phyloP scores from a whole-genome alignment of 2,888 invertebrate genomes.

The Lacanobia oleracea region DNA sequence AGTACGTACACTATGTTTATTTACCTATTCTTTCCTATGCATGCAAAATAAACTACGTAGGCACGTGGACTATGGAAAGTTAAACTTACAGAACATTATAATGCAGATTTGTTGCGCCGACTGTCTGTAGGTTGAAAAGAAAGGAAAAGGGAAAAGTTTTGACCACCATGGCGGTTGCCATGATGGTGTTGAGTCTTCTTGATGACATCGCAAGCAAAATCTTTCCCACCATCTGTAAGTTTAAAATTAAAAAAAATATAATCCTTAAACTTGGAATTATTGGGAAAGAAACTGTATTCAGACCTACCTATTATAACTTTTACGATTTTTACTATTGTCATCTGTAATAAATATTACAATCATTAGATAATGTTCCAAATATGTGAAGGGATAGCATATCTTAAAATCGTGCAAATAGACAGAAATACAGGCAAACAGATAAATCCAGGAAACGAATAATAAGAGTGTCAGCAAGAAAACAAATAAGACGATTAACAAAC shows the following conservation, averaged over 20 bases:
- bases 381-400: neutral
- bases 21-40: neutral
- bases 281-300: neutral
- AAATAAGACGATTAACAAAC: constrained; percentile 30
- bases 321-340: constrained; percentile 42
- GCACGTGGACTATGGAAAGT: neutral
- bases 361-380: constrained; percentile 3
- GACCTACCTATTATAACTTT: constrained; percentile 49
- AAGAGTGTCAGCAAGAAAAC: constrained; percentile 33
- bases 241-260: neutral
- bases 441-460: constrained; percentile 23
- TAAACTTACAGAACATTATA: constrained; percentile 83
- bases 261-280: neutral
- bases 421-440: constrained; percentile 12
- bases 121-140: constrained; percentile 93
- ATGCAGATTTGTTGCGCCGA: constrained; percentile 83
- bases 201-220: constrained; percentile 92
- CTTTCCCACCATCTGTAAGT: constrained; percentile 91
- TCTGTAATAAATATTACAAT: constrained; percentile 59
- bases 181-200: constrained; percentile 90
- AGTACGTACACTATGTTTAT: neutral
- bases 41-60: neutral
- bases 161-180: constrained; percentile 93
- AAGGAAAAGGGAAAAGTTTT: constrained; percentile 92
- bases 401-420: constrained; percentile 36